Conservation (phyloP, 2,113 vertebrate species). For the Mesocricetus auratus region DNA sequence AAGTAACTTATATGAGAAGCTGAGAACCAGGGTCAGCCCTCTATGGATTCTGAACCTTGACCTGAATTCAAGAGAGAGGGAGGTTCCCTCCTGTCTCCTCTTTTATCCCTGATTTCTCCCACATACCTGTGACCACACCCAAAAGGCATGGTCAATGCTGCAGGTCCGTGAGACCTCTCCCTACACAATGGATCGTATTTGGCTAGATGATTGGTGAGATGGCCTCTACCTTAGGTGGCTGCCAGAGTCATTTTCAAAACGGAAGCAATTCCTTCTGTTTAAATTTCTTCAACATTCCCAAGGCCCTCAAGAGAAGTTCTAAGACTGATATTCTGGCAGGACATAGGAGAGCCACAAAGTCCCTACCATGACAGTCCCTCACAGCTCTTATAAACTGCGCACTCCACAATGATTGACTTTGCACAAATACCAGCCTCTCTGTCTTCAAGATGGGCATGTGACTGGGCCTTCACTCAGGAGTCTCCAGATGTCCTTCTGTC, state of each 20-base stretch:
- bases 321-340: not conserved
- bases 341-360: not conserved
- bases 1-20: too few relatives aligned
- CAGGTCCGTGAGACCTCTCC: too few relatives aligned
- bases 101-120: too few relatives aligned
- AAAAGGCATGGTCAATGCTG: too few relatives aligned
- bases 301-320: not conserved
- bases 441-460: not conserved
- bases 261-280: not conserved
- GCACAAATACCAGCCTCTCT: not conserved
- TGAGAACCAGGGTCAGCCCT: too few relatives aligned
- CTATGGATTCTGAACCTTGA: too few relatives aligned
- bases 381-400: not conserved
- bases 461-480: not conserved
- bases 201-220: not conserved
- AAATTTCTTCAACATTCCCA: not conserved
- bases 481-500: not conserved
- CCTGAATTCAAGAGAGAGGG: too few relatives aligned
- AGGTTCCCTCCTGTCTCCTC: too few relatives aligned
- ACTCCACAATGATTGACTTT: not conserved
- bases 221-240: not conserved
- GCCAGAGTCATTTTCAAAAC: slow-evolving; percentile 27
- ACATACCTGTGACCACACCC: too few relatives aligned
- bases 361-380: not conserved
- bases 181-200: not conserved